Base-by-base conservation (phyloP, 2,888 invertebrate species). In the Agrilus biguttatus region DNA sequence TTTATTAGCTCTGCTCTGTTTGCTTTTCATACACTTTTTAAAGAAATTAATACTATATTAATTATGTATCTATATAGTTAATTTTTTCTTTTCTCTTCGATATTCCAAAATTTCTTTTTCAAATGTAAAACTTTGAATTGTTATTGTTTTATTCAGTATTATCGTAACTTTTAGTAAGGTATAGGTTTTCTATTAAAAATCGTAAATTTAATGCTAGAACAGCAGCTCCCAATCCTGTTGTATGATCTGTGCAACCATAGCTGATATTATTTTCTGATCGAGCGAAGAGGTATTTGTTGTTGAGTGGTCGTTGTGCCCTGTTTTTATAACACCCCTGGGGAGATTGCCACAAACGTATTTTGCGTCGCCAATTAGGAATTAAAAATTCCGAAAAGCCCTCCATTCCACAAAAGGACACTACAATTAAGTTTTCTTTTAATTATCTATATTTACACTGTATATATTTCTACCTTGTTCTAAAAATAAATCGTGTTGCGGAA, bases 321-420 rank as follows among this genome's bases (percentile, higher is more conserved):
- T 42, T 38, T 42, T 51, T 58, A 44, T 57, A 70, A 48, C 70
- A 70, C 2, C 68, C 69, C 33, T 57, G 50, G 1, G 53, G 42
- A 36, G 58, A 58, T 46, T 66, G 63, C 69, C 69, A 70, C 8
- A 52, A 51, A 6, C 67, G 44, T 14, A 70, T 58, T 39, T 58
- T 46, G 8, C 55, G 49, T 14, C 61, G 54, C 57, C 67, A 70
- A 37, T 55, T 56, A 5, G 49, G 43, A 14, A 54, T 51, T 2
- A 65, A 49, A 51, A 71, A 70, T 45, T 71, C 68, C 1, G 55
- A 46, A 47, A 60, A 69, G 12, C 71, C 71, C 53, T 68, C 67
- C 51, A 67, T 61, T 1, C 70, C 69, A 48, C 72, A 72, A 8
- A 72, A 48, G 14, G 63, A 53, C 45, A 70, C 70, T 71, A 47